These are phyloP conservation scores for Lepilemur septentrionalis DNA, from an alignment of 2,797 vertebrate species.

Conservation along the genomic window DNA sequence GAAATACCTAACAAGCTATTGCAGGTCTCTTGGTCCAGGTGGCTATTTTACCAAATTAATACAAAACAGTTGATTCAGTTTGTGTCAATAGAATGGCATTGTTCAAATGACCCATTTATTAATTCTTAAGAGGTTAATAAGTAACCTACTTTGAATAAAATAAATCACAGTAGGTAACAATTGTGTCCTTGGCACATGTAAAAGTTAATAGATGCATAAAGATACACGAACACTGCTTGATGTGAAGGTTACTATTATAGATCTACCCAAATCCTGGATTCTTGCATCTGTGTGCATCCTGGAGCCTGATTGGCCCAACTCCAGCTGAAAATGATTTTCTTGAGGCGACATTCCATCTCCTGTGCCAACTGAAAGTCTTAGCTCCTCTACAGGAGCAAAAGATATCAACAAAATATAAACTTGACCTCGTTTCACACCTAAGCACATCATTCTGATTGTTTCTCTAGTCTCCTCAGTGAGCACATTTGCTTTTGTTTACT, in stretches of 20 bases:
- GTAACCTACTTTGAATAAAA: conserved; percentile 49
- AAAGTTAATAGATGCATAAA: conserved; percentile 2
- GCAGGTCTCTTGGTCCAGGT: not conserved
- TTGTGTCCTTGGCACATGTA: not conserved
- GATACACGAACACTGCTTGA: not conserved
- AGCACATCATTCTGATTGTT: not conserved
- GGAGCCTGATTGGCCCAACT: not conserved
- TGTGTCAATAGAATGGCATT: conserved; percentile 40
- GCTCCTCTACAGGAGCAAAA: not conserved
- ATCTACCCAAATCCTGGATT: not conserved
- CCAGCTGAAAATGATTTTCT: conserved; percentile 45
- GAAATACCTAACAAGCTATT: not conserved
- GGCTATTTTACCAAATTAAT: conserved; percentile 23
- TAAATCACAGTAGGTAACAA: conserved; percentile 20
- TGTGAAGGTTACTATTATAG: not conserved
- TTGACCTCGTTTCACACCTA: conserved; percentile 63
- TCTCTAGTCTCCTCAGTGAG: conserved; percentile 39
- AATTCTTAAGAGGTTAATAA: conserved; percentile 63
- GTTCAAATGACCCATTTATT: conserved; percentile 55
- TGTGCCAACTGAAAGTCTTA: conserved; percentile 39
- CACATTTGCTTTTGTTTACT: conserved; percentile 72
- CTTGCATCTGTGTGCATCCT: not conserved
- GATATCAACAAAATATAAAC: not conserved
- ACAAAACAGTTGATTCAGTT: conserved; percentile 2
- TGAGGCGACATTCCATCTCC: not conserved